These are phyloP conservation scores for Platyscapa corneri DNA, from an alignment of 1,140 invertebrate species.

Conservation along the genomic window DNA sequence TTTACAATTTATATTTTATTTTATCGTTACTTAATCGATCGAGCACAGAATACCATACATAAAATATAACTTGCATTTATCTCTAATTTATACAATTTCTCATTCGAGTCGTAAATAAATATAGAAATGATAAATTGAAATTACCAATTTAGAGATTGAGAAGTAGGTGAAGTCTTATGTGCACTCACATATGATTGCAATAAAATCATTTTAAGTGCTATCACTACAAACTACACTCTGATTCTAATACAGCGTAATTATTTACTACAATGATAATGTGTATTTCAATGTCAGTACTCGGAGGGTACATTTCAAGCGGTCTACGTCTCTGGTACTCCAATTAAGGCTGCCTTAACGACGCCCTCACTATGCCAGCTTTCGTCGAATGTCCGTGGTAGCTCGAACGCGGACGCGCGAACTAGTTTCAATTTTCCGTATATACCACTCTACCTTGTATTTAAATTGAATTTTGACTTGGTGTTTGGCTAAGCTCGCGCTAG, in stretches of 20 bases:
- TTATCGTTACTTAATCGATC: no score
- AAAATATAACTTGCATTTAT: no score
- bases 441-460: constrained; percentile 31
- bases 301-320: neutral
- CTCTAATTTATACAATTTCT: no score
- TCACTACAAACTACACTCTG: neutral
- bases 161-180: no score
- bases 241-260: neutral
- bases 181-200: neutral
- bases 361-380: neutral
- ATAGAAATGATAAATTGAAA: no score
- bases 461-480: constrained; percentile 41
- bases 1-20: no score
- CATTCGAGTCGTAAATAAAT: no score
- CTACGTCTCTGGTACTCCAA: neutral
- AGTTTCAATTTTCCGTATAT: constrained; percentile 11
- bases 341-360: constrained; percentile 9
- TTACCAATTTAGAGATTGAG: no score
- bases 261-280: neutral
- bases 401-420: neutral
- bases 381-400: neutral
- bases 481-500: constrained; percentile 8
- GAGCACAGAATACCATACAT: no score
- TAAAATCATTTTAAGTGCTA: neutral
- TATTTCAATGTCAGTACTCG: no score